Conservation (phyloP, 2,797 vertebrate species). For the Hoplostethus mediterraneus region DNA sequence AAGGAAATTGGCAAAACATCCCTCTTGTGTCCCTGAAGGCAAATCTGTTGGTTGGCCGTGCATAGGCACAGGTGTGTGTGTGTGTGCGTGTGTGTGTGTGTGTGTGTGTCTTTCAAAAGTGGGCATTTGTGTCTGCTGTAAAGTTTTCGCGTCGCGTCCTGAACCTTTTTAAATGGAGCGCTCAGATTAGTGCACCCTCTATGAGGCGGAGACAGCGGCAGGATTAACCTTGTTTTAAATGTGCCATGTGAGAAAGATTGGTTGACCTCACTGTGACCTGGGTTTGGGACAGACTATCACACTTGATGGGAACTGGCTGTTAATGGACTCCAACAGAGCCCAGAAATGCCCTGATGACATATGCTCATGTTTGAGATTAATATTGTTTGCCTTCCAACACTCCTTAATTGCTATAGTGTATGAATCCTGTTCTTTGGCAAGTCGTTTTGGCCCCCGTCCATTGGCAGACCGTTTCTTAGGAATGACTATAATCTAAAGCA, state of each 20-base stretch:
- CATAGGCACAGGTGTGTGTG: conserved; percentile 2
- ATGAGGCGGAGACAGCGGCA: conserved; percentile 63
- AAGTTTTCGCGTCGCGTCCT: conserved; percentile 56
- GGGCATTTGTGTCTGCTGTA: conserved; percentile 43
- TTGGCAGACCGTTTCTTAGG: conserved; percentile 55
- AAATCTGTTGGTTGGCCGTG: conserved; percentile 21
- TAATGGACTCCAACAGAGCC: conserved; percentile 74
- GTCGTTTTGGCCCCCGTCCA: conserved; percentile 68
- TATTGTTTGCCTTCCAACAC: conserved; percentile 72
- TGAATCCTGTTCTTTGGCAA: conserved; percentile 74
- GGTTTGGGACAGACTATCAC: conserved; percentile 70
- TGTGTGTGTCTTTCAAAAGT: conserved; percentile 26
- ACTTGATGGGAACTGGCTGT: conserved; percentile 75
- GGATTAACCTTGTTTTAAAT: conserved; percentile 85
- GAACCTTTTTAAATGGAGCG: conserved; percentile 71
- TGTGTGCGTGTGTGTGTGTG: neutral
- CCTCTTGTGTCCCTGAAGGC: conserved; percentile 18
- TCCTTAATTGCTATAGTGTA: conserved; percentile 72
- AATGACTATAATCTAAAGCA: conserved; percentile 62
- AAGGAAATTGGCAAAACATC: conserved; percentile 21
- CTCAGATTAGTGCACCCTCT: conserved; percentile 77
- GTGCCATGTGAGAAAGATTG: conserved; percentile 75
- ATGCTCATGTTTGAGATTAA: conserved; percentile 74
- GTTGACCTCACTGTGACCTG: conserved; percentile 73
- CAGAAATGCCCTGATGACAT: conserved; percentile 68